Conservation (phyloP, 2,797 vertebrate genomes). For the Parauchenoglanis ngamensis region DNA sequence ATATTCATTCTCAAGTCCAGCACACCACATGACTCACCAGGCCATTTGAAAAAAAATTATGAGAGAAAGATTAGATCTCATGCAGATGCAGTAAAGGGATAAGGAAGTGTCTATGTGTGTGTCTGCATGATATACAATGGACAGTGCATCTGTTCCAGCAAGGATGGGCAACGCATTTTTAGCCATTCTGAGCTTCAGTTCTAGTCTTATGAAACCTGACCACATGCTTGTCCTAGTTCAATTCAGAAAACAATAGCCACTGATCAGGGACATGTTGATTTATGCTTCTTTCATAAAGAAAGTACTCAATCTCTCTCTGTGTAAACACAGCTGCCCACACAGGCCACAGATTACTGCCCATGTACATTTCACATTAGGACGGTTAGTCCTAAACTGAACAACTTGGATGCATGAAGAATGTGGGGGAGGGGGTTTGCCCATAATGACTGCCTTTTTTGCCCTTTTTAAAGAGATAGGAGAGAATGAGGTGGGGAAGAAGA, state of each 20-base stretch:
- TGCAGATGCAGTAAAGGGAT: constrained; percentile 40
- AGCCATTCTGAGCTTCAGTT: neutral
- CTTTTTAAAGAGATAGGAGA: constrained; percentile 31
- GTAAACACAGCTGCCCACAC: constrained; percentile 23
- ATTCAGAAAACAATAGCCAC: constrained; percentile 15
- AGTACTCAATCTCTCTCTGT: constrained; percentile 21
- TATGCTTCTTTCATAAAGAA: constrained; percentile 17
- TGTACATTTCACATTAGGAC: constrained; percentile 10
- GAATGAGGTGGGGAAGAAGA: constrained; percentile 19
- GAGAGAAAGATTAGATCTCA: constrained; percentile 24
- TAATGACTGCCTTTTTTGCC: constrained; percentile 40
- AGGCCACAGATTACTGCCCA: constrained; percentile 38
- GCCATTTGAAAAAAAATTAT: neutral
- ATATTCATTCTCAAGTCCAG: neutral
- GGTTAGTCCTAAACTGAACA: constrained; percentile 14
- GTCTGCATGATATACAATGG: constrained; percentile 22
- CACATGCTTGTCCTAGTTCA: neutral
- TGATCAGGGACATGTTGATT: constrained; percentile 8
- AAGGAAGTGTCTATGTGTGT: constrained; percentile 7
- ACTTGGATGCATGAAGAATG: constrained; percentile 14
- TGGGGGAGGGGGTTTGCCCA: neutral
- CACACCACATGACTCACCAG: constrained; percentile 46
- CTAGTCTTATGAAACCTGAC: constrained; percentile 2
- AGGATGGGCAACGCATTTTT: neutral
- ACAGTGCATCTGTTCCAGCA: constrained; percentile 35